Percentiles rank a stretch among this genome's conserved stretches.
phyloP scores from a whole-genome alignment of 2,113 vertebrate genomes.

The Melanotaenia duboulayi region DNA sequence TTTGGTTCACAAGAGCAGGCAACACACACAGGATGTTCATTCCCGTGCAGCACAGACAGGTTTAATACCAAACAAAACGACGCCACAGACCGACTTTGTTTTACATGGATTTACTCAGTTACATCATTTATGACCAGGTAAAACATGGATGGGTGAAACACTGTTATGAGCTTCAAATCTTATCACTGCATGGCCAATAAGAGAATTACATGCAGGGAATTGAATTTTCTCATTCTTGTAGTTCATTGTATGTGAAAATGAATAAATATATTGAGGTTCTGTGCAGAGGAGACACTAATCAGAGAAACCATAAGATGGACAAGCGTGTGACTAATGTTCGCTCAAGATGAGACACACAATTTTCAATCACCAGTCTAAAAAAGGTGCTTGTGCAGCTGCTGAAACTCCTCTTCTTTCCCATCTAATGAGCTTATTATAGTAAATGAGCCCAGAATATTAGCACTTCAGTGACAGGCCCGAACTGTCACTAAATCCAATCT shows the following conservation, averaged over 20 bases:
- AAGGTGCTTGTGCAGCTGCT: slow-evolving; percentile 15
- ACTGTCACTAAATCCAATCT: slow-evolving; percentile 9
- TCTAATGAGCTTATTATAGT: slow-evolving; percentile 25
- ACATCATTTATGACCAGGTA: background rate
- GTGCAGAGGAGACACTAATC: background rate
- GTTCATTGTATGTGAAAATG: slow-evolving; percentile 2
- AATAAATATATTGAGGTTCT: slow-evolving; percentile 1
- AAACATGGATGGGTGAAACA: background rate
- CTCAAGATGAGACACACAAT: slow-evolving; percentile 10
- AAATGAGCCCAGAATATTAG: slow-evolving; percentile 31
- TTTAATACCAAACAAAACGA: slow-evolving; percentile 23
- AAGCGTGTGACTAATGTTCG: slow-evolving; percentile 31
- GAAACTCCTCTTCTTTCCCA: slow-evolving; percentile 27
- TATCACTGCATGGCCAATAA: background rate
- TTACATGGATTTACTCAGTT: slow-evolving; percentile 13
- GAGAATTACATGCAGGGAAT: background rate
- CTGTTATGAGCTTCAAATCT: background rate
- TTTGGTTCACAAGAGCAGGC: slow-evolving; percentile 24
- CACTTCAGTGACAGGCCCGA: slow-evolving; percentile 21
- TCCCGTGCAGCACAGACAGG: slow-evolving; percentile 55
- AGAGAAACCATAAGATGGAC: slow-evolving; percentile 15
- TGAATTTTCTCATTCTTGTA: background rate
- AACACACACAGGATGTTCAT: slow-evolving; percentile 52
- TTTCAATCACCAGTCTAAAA: slow-evolving; percentile 13
- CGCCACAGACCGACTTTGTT: slow-evolving; percentile 6